Evolutionary conservation across 2,888 invertebrate genomes (phyloP), one percentile per base, ranked within the genome.

Genomic region (Drosophila pseudotakahashii): DNA sequence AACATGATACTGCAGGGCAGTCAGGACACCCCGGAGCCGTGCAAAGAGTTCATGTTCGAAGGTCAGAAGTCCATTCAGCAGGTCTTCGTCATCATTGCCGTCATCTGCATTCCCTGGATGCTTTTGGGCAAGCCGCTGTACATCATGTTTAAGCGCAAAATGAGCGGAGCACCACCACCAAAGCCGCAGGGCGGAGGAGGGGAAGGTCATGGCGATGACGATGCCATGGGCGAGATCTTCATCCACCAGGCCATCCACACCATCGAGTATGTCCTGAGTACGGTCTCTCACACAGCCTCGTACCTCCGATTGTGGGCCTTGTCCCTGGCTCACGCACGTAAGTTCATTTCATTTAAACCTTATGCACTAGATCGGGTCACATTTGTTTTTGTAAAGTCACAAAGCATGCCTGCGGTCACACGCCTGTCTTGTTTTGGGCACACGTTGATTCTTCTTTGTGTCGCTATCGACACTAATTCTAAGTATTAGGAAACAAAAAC

Each of bases 281-380:
- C 98, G 66, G 95, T 99, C 77, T 98, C 98, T 0, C 98, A 99
- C 91, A 99, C 99, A 0, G 99, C 99, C 0, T 98, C 98, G 0
- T 99, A 99, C 90, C 94, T 99, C 47, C 96, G 99, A 84, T 93
- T 99, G 74, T 99, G 99, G 99, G 99, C 99, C 11, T 93, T 99
- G 81, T 98, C 98, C 51, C 94, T 99, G 68, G 99, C 99, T 80
- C 99, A 99, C 93, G 97, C 97, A 73, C 98, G 97, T 97, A 94
- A 94, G 90, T 84, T 23, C 0, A 23, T 2, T 23, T 23, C 2
- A 2, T 4, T 23, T 23, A 23, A 23, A 23, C 3, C 23, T 23
- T 23, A 23, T 23, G 4, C 23, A 23, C n/a, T n/a, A n/a, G n/a
- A n/a, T n/a, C n/a, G n/a, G n/a, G n/a, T n/a, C n/a, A n/a, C 23